These are phyloP conservation scores for Neodon shergylaensis DNA, from an alignment of 2,113 vertebrate genomes.

Conservation along the genomic window DNA sequence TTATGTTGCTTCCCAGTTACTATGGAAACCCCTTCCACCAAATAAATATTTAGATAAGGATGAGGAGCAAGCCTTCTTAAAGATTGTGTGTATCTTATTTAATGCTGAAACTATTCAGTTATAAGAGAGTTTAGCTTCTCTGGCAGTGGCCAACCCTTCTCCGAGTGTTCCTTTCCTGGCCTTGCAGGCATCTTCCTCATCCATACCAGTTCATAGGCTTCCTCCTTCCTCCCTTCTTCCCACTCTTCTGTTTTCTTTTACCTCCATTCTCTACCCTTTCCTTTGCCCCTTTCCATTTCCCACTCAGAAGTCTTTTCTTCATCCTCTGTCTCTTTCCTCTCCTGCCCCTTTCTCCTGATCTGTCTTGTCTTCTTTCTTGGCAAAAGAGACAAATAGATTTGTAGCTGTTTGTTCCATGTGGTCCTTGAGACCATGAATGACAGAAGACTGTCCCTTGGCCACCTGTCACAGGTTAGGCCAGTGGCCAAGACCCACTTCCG, in stretches of 20 bases:
- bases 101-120: constrained; percentile 38
- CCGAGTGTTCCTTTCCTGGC: neutral
- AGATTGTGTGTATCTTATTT: constrained; percentile 47
- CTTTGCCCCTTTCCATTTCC: neutral
- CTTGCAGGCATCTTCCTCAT: fast-evolving
- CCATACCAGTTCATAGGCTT: fast-evolving
- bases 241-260: neutral
- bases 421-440: constrained; percentile 49
- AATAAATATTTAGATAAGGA: constrained; percentile 77
- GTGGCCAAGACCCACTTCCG: constrained; percentile 75
- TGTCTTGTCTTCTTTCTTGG: neutral
- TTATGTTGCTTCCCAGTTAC: constrained; percentile 57
- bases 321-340: neutral
- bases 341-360: neutral
- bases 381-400: neutral
- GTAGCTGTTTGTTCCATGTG: neutral
- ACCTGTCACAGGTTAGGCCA: constrained; percentile 60
- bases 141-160: neutral
- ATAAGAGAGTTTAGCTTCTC: neutral
- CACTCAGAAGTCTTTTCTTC: neutral
- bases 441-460: constrained; percentile 66
- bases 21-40: constrained; percentile 77
- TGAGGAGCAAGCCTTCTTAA: constrained; percentile 48
- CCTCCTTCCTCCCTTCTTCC: neutral
- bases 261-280: neutral